These are phyloP conservation scores for Entelurus aequoreus DNA, from an alignment of 2,113 vertebrate species.

Conservation along the genomic window DNA sequence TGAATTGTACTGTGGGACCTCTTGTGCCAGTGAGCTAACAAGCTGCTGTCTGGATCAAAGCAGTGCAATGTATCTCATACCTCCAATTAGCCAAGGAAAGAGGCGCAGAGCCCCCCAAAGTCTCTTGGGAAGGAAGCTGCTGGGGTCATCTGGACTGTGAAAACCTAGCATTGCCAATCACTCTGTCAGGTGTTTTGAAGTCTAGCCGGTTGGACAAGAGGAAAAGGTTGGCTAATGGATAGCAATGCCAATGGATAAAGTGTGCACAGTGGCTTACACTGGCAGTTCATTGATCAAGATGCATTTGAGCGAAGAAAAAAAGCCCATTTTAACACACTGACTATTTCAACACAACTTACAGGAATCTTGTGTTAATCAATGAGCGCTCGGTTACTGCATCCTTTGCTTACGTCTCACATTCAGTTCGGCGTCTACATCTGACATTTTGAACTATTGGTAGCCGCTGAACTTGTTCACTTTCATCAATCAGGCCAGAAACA, in stretches of 20 bases:
- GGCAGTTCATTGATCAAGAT: neutral
- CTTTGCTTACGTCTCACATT: neutral
- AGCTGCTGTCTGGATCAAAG: conserved; percentile 38
- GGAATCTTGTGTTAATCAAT: neutral
- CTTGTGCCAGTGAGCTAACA: neutral
- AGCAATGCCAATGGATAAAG: conserved; percentile 16
- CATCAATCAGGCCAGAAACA: conserved; percentile 7
- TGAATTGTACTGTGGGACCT: neutral
- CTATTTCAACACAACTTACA: neutral
- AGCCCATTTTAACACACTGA: neutral
- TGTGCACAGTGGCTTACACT: neutral
- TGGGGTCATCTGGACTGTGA: conserved; percentile 60
- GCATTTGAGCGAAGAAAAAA: neutral
- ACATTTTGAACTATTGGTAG: neutral
- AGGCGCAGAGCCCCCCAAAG: conserved; percentile 39
- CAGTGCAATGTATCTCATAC: conserved; percentile 54
- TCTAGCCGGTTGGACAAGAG: conserved; percentile 26
- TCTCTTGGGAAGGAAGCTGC: conserved; percentile 42
- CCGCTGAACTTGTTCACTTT: conserved; percentile 6
- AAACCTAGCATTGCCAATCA: conserved; percentile 60
- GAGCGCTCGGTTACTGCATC: neutral
- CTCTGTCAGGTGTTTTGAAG: conserved; percentile 54
- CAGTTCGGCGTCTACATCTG: conserved; percentile 5
- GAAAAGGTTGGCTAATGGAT: conserved; percentile 11
- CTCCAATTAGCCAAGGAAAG: conserved; percentile 51